A percentile compares a stretch with the other conserved stretches of the same genome.
Conservation (phyloP, 2,888 invertebrate species). For the Dexiosoma caninum region DNA sequence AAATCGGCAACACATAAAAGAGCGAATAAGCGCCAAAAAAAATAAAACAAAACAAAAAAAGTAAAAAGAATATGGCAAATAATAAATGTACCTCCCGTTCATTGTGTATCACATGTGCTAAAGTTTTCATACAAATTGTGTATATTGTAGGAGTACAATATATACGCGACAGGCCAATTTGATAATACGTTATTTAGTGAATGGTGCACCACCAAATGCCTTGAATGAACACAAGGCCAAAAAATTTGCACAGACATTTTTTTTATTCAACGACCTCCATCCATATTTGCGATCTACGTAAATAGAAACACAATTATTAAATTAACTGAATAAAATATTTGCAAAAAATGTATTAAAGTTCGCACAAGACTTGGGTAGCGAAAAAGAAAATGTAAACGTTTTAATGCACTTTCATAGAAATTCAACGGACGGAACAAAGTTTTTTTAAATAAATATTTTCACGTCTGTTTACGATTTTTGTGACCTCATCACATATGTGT, state of each 20-base stretch:
- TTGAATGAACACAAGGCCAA: constrained; percentile 60
- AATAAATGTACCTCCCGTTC: constrained; percentile 24
- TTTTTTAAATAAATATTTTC: no score
- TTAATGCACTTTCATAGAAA: no score
- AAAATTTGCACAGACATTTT: constrained; percentile 39
- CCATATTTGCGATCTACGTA: constrained; percentile 18
- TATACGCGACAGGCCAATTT: constrained; percentile 54
- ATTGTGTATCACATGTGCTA: constrained; percentile 36
- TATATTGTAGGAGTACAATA: constrained; percentile 9
- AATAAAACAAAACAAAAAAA: constrained; percentile 14
- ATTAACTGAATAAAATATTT: neutral
- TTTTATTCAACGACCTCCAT: constrained; percentile 48
- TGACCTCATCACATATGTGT: no score
- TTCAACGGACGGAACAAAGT: no score
- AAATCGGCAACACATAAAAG: constrained; percentile 25
- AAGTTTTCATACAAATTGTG: constrained; percentile 14
- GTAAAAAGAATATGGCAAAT: neutral
- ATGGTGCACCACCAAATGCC: constrained; percentile 44
- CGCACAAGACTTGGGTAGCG: neutral
- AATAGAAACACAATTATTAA: constrained; percentile 15
- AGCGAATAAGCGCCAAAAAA: constrained; percentile 54
- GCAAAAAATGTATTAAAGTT: neutral
- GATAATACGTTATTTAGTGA: constrained; percentile 57
- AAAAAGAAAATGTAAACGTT: neutral
- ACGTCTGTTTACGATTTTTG: no score